A percentile compares a stretch with the other conserved stretches of the same genome.
These are phyloP conservation scores for Euzophera pinguis DNA, from an alignment of 2,888 invertebrate species.

Conservation along the genomic window DNA sequence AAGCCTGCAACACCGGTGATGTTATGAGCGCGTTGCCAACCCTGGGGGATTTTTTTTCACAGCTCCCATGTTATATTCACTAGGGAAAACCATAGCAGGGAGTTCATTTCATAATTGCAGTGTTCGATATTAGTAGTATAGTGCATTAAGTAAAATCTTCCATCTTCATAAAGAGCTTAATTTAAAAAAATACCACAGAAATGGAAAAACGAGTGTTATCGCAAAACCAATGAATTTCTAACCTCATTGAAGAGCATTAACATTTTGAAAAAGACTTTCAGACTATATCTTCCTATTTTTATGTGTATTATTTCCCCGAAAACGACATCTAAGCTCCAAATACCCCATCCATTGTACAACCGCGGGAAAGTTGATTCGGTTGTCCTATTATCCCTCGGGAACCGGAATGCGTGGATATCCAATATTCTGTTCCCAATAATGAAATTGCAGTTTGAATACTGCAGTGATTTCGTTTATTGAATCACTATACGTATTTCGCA, in stretches of 20 bases:
- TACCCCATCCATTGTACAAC: conserved; percentile 25
- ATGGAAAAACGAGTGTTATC: neutral
- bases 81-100: too few species aligned
- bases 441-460: conserved; percentile 68
- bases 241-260: neutral
- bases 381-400: conserved; percentile 51
- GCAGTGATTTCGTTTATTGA: conserved; percentile 70
- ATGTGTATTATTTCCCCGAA: conserved; percentile 5
- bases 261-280: neutral
- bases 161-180: neutral
- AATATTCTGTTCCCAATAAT: conserved; percentile 66
- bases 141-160: neutral
- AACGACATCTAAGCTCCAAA: neutral
- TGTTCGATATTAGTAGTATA: too few species aligned
- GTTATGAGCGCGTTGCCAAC: too few species aligned
- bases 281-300: neutral
- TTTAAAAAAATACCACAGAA: neutral
- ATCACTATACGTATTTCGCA: conserved; percentile 51
- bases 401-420: conserved; percentile 55
- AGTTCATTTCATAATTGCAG: too few species aligned
- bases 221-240: neutral
- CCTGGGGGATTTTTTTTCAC: too few species aligned
- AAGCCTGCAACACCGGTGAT: too few species aligned
- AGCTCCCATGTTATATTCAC: too few species aligned
- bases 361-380: conserved; percentile 54